A percentile compares a stretch with the other conserved stretches of the same genome.
Conservation (phyloP, 2,888 invertebrate genomes). For the Mesorhabditis belari region DNA sequence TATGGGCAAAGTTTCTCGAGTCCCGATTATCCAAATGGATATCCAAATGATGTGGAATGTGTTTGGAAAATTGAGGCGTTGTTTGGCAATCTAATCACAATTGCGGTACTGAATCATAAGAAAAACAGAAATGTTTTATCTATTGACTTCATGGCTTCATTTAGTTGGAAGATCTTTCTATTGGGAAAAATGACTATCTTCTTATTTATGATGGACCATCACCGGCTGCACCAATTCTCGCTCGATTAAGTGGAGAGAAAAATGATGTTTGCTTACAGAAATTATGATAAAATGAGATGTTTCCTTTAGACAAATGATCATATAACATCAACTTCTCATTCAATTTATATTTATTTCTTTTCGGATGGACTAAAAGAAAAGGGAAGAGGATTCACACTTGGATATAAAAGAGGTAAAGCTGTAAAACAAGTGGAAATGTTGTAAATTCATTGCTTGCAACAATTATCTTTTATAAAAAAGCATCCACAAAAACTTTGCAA, state of each 20-base stretch:
- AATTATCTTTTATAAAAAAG: not conserved
- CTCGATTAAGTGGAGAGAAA: slow-evolving; percentile 48
- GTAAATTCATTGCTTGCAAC: not conserved
- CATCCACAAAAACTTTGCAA: no score
- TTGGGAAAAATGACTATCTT: slow-evolving; percentile 67
- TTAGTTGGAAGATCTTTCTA: slow-evolving; percentile 47
- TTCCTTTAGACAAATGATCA: slow-evolving; percentile 16
- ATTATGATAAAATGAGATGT: slow-evolving; percentile 30
- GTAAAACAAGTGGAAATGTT: slow-evolving; percentile 5
- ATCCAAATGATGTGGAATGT: slow-evolving; percentile 92
- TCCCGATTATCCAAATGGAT: slow-evolving; percentile 83
- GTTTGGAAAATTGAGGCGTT: slow-evolving; percentile 84
- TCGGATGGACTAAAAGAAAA: slow-evolving; percentile 69
- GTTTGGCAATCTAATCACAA: slow-evolving; percentile 76
- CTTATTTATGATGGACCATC: slow-evolving; percentile 82
- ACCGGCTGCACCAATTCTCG: slow-evolving; percentile 77
- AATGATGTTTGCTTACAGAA: slow-evolving; percentile 12
- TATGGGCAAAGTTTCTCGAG: slow-evolving; percentile 82
- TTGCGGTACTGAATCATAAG: slow-evolving; percentile 63
- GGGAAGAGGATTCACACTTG: slow-evolving; percentile 78
- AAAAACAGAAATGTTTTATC: not conserved
- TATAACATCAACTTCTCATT: slow-evolving; percentile 81
- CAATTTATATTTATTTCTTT: slow-evolving; percentile 78
- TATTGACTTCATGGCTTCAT: no score
- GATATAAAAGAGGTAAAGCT: slow-evolving; percentile 67